Conservation (phyloP, 1,140 invertebrate species). For the Drosophila mojavensis region DNA sequence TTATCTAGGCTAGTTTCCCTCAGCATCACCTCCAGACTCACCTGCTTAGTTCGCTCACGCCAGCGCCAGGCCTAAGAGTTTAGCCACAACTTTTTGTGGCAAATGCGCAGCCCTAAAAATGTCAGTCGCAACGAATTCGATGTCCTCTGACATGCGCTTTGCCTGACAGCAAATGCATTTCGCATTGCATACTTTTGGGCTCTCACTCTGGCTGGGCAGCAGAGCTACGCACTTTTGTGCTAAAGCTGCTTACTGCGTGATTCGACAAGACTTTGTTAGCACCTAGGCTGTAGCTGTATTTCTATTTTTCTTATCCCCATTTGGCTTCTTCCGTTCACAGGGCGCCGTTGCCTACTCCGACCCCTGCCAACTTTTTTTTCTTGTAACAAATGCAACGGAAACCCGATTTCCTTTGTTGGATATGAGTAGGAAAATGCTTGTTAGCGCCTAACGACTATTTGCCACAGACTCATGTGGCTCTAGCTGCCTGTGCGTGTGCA, state of each 20-base stretch:
- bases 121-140: no score
- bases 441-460: slow-evolving; percentile 56
- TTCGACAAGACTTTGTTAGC: slow-evolving; percentile 41
- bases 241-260: slow-evolving; percentile 35
- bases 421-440: slow-evolving; percentile 77
- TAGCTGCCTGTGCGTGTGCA: no score
- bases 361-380: no score
- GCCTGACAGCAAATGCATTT: slow-evolving; percentile 29
- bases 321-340: slow-evolving; percentile 10
- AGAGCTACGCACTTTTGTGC: slow-evolving; percentile 58
- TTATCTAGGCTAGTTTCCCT: no score
- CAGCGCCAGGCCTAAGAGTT: no score
- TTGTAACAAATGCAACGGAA: slow-evolving; percentile 70
- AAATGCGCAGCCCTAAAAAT: no score
- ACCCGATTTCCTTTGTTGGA: slow-evolving; percentile 71
- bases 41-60: no score
- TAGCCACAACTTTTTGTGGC: no score
- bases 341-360: not conserved
- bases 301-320: slow-evolving; percentile 13
- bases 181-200: slow-evolving; percentile 40
- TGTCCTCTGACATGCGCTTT: not conserved
- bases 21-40: no score
- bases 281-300: slow-evolving; percentile 30
- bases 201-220: slow-evolving; percentile 51
- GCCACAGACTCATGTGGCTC: slow-evolving; percentile 29